Conservation (phyloP, 2,888 invertebrate species). For the Lapara coniferarum region DNA sequence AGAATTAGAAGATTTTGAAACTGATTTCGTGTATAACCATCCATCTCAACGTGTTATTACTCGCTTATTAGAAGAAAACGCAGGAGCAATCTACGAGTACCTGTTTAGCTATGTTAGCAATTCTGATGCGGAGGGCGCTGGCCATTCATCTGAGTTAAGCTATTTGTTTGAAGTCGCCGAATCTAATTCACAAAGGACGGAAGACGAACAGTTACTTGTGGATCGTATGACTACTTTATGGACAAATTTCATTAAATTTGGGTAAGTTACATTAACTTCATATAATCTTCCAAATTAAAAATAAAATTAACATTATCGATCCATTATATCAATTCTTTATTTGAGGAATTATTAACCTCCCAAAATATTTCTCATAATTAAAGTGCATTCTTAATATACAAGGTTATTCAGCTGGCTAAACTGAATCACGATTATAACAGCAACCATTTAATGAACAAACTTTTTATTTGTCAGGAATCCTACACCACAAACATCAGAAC, state of each 20-base stretch:
- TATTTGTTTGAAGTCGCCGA: conserved; percentile 59
- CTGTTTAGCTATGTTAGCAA: conserved; percentile 64
- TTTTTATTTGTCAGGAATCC: conserved; percentile 61
- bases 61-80: conserved; percentile 60
- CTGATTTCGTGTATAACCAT: conserved; percentile 68
- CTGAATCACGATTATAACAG: too few species aligned
- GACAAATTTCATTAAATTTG: conserved; percentile 74
- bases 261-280: conserved; percentile 52
- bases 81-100: conserved; percentile 66
- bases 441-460: background rate
- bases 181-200: conserved; percentile 39
- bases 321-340: background rate
- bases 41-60: conserved; percentile 64
- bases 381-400: too few species aligned
- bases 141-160: conserved; percentile 62
- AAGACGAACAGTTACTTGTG: conserved; percentile 55
- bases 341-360: too few species aligned
- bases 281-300: background rate
- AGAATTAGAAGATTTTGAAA: conserved; percentile 62
- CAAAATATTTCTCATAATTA: too few species aligned
- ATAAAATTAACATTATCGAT: background rate
- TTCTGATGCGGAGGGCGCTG: conserved; percentile 49
- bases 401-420: too few species aligned
- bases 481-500: conserved; percentile 53
- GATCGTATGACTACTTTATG: conserved; percentile 66